phyloP scores from a whole-genome alignment of 1,140 invertebrate genomes.

The Papilio aristodemus region DNA sequence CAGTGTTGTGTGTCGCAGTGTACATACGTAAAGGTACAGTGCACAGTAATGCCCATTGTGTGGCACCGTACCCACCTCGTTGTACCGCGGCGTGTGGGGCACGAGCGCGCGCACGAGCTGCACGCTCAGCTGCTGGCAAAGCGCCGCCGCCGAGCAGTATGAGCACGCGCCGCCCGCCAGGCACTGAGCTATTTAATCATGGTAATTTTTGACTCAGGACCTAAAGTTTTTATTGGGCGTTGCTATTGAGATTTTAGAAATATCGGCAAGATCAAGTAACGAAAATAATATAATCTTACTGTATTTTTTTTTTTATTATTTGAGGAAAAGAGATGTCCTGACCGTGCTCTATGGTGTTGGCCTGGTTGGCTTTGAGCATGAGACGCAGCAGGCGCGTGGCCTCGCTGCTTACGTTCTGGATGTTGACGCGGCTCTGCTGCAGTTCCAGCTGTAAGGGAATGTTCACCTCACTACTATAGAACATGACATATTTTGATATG shows the following conservation, averaged over 20 bases:
- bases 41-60: constrained; percentile 1
- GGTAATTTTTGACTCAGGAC: no score
- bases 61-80: constrained; percentile 30
- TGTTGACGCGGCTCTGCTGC: constrained; percentile 88
- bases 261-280: no score
- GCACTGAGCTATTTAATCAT: constrained; percentile 49
- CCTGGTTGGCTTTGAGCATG: constrained; percentile 84
- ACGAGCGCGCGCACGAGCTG: constrained; percentile 90
- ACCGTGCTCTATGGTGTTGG: constrained; percentile 71
- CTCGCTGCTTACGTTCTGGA: constrained; percentile 69
- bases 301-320: no score
- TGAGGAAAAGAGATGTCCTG: no score
- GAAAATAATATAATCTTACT: no score
- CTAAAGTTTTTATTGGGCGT: no score
- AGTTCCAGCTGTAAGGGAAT: constrained; percentile 89
- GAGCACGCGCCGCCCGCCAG: constrained; percentile 88
- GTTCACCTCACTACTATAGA: background rate
- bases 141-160: constrained; percentile 94
- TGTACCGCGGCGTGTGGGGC: constrained; percentile 78
- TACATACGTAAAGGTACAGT: no score
- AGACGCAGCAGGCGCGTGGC: constrained; percentile 86
- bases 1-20: no score
- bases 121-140: constrained; percentile 95
- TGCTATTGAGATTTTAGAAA: no score
- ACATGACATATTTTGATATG: no score